Conservation (phyloP, 2,113 vertebrate genomes). For the Petrocephalus zakoni region DNA sequence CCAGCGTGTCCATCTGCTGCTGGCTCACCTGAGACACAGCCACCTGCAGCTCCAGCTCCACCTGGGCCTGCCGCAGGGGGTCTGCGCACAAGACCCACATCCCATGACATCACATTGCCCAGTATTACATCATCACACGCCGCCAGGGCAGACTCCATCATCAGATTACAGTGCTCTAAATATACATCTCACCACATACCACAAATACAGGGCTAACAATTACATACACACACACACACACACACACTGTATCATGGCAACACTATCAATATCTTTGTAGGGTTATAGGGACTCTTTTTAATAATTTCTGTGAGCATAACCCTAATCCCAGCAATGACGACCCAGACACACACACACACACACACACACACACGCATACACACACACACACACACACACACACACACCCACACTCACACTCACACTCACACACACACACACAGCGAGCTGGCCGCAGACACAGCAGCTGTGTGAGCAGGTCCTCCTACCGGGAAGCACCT, state of each 20-base stretch:
- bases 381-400: background rate
- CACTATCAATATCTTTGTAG: background rate
- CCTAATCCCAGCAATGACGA: background rate
- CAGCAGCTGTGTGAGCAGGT: background rate
- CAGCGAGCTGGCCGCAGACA: background rate
- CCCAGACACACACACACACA: background rate
- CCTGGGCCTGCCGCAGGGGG: conserved; percentile 63
- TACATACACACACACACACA: background rate
- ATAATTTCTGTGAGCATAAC: background rate
- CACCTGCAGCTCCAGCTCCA: conserved; percentile 85
- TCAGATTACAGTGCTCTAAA: background rate
- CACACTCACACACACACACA: background rate
- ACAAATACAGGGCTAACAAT: background rate
- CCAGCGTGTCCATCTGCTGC: conserved; percentile 71
- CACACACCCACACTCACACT: background rate
- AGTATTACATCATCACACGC: background rate
- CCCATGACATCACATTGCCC: background rate
- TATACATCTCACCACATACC: background rate
- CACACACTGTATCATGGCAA: no score
- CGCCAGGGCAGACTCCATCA: background rate
- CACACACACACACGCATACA: no score
- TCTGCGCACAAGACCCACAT: conserved; percentile 36
- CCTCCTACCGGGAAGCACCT: conserved; percentile 77
- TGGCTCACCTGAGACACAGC: conserved; percentile 66
- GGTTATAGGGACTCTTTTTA: background rate